Evolutionary conservation across 2,797 vertebrate species (phyloP).

Genomic region (Melanotaenia trifasciata): DNA sequence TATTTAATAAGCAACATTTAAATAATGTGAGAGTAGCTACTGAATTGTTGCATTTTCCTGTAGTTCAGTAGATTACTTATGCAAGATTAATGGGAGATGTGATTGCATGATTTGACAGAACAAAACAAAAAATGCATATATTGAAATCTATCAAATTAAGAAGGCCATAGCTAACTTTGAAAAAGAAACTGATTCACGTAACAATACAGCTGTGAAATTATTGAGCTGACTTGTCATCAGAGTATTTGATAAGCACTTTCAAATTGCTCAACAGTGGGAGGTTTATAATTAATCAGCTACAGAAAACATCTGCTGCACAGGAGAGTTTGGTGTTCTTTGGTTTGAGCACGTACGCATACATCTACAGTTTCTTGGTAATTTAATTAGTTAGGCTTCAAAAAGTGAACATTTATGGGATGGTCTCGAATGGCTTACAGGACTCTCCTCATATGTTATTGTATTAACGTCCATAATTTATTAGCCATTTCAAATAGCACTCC

Average conservation of each 20-base stretch:
- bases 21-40: slow-evolving; percentile 19
- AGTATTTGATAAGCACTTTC: slow-evolving; percentile 40
- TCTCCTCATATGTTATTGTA: neutral
- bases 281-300: slow-evolving; percentile 47
- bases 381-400: slow-evolving; percentile 40
- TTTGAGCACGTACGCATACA: slow-evolving; percentile 20
- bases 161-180: neutral
- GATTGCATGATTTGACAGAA: slow-evolving; percentile 17
- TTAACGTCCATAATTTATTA: neutral
- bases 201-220: slow-evolving; percentile 11
- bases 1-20: slow-evolving; percentile 29
- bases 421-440: slow-evolving; percentile 12
- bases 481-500: neutral
- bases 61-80: slow-evolving; percentile 42
- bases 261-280: slow-evolving; percentile 39
- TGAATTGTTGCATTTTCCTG: slow-evolving; percentile 42
- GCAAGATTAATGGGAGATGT: slow-evolving; percentile 40
- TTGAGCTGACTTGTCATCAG: slow-evolving; percentile 19
- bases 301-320: slow-evolving; percentile 49
- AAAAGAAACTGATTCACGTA: slow-evolving; percentile 2
- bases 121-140: slow-evolving; percentile 15
- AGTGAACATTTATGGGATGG: slow-evolving; percentile 9
- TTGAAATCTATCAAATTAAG: slow-evolving; percentile 5
- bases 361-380: slow-evolving; percentile 27
- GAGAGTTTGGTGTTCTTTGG: slow-evolving; percentile 5